Base-by-base conservation (phyloP, 2,797 vertebrate species). In the Mareca penelope region DNA sequence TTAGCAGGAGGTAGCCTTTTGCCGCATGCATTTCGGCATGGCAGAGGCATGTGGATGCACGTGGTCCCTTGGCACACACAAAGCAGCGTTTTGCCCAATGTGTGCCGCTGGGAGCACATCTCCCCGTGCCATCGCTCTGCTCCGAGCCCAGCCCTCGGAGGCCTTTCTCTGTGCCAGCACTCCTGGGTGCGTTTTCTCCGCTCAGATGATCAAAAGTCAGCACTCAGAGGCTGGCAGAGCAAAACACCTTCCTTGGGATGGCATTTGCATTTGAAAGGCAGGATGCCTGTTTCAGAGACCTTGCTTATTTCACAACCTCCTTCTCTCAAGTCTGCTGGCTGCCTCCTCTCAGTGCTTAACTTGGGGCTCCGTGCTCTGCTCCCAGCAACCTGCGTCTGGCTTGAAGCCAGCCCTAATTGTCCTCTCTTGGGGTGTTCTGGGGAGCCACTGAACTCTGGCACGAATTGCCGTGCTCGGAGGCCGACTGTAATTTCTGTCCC, bases 251-350 rank as follows among this genome's bases (percentile, higher is more conserved):
- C 67, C 80, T 55, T 73, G 85, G 68, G 71, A 50, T 68, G 72
- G 29, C n/a, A 86, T 96, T 96, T 95, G 95, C 92, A 85, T 89
- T 93, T 94, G 95, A 96, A 96, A 96, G 85, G 67, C 82, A 71
- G 65, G 59, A 12, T 84, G 67, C 83, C 80, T 75, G 35, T 96
- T 93, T 40, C 85, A 63, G 84, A 70, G 79, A 91, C 70, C 70
- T 91, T 1, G 4, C 77, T 91, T 91, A 16, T 64, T 69, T 85
- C 78, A 56, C 75, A 46, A n/a, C 55, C 76, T 79, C 44, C 77
- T 90, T 80, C 61, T 80, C 61, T 55, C 22, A 53, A 81, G 65
- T 46, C 63, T 90, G 75, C 65, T 84, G 67, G 70, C 89, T 93
- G 59, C 4, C 1, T 79, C 65, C 89, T 91, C 40, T 9, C 40